Evolutionary conservation across 2,113 vertebrate genomes (phyloP), one percentile per base, ranked within the genome.

Genomic region (Meriones unguiculatus): DNA sequence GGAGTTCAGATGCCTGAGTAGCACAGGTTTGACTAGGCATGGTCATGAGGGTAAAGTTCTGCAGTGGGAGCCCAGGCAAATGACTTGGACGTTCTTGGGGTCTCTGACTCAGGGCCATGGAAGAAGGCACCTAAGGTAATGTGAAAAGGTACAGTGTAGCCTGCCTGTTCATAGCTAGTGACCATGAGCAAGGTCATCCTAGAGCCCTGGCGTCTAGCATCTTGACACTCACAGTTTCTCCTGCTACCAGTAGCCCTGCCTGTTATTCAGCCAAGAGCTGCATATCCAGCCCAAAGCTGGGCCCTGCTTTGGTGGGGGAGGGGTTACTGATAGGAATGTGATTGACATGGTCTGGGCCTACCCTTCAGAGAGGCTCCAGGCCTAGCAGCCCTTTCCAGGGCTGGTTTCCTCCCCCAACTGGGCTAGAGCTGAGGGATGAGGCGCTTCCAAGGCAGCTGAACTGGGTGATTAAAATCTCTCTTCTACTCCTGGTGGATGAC

Each of bases 391-490:
- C 80, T 96, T 85, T 77, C 84, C 76, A 35, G 72, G 91, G 78
- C 38, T 94, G 46, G 81, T 46, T 46, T 95, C 57, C 72, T 96
- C 50, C 65, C 72, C 32, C 32, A 94, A 59, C 75, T 95, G 89
- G 54, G 38, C 38, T 57, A 52, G 18, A 54, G 30, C 13, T 84
- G 59, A 28, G 72, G 54, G 41, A 38, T 54, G 59, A 78, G 94
- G 80, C 76, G 72, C 93, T 94, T 96, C 75, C 65, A 96, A 84
- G 25, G 65, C 76, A 93, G 35, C 62, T 92, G 87, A 93, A 90
- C 22, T 97, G 75, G 76, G 87, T 95, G 93, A 97, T 96, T 97
- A 95, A 96, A 98, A 97, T 97, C 73, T 91, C 82, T 97, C 87
- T 84, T 96, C 87, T 96, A 86, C 54, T 82, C 82, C 73, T 89